These are phyloP conservation scores for Lepus townsendii DNA, from an alignment of 2,797 vertebrate genomes.

Conservation along the genomic window DNA sequence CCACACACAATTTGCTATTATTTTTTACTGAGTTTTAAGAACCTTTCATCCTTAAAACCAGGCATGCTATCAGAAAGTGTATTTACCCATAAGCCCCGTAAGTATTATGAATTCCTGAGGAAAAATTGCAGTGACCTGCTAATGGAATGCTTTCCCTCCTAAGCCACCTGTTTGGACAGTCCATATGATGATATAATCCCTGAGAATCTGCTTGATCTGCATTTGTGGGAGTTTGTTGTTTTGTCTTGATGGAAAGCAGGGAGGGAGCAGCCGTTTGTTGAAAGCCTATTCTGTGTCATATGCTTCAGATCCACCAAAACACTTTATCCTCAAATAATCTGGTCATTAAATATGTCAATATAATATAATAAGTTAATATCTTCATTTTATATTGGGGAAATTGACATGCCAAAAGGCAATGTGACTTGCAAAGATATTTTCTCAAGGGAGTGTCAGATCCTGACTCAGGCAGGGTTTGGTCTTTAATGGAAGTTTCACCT, in stretches of 20 bases:
- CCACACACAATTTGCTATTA: constrained; percentile 64
- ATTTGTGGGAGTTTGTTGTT: background rate
- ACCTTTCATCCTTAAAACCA: constrained; percentile 53
- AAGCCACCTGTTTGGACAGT: constrained; percentile 7
- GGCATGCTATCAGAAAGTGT: constrained; percentile 68
- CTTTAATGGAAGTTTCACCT: background rate
- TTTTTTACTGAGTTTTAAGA: constrained; percentile 73
- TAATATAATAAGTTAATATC: background rate
- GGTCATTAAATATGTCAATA: background rate
- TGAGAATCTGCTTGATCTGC: background rate
- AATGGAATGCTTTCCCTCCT: constrained; percentile 22
- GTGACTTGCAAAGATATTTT: background rate
- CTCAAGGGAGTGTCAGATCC: background rate
- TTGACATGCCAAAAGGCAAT: background rate
- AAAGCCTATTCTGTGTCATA: background rate
- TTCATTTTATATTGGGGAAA: background rate
- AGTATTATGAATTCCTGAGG: constrained; percentile 61
- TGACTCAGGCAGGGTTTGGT: background rate
- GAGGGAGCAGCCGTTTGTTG: background rate
- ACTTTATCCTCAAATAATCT: background rate
- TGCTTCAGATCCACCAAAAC: background rate
- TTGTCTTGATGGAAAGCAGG: background rate
- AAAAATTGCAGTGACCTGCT: constrained; percentile 48
- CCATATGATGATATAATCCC: background rate
- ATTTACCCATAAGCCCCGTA: constrained; percentile 64